These are phyloP conservation scores for Ctenicera cuprea DNA, from an alignment of 2,888 invertebrate genomes.

Conservation along the genomic window DNA sequence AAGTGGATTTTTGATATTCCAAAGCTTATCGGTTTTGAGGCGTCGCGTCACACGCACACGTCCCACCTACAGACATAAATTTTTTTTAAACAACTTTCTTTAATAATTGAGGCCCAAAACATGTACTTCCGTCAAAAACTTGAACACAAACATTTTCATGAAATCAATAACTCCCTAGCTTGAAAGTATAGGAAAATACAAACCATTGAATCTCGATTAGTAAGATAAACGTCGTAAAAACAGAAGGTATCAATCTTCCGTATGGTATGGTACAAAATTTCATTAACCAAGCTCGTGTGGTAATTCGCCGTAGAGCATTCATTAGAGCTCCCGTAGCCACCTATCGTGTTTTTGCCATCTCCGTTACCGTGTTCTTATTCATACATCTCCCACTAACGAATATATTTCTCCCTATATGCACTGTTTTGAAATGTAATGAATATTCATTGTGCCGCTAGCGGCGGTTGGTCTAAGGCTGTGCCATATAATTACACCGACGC, in stretches of 20 bases:
- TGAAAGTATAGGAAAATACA: too few species aligned
- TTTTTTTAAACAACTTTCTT: too few species aligned
- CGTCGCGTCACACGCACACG: too few species aligned
- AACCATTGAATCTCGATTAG: too few species aligned
- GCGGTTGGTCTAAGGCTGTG: constrained; percentile 68
- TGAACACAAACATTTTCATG: too few species aligned
- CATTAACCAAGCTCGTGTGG: constrained; percentile 47
- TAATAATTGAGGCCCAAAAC: too few species aligned
- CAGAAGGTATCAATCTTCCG: constrained; percentile 22
- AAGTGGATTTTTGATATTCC: too few species aligned
- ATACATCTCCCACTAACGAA: constrained; percentile 59
- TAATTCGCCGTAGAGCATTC: constrained; percentile 56
- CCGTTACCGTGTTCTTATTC: constrained; percentile 56
- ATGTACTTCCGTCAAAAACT: too few species aligned
- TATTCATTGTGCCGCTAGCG: constrained; percentile 68
- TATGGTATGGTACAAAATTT: constrained; percentile 41
- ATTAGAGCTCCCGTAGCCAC: constrained; percentile 55
- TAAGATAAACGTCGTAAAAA: background rate
- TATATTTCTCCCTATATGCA: constrained; percentile 58
- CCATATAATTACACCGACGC: constrained; percentile 68
- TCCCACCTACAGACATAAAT: too few species aligned
- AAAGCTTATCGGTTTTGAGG: too few species aligned
- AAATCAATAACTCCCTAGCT: too few species aligned
- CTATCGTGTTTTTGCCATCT: constrained; percentile 58
- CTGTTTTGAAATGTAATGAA: constrained; percentile 68